These are phyloP conservation scores for Lydus trimaculatus DNA, from an alignment of 2,888 invertebrate genomes.

Conservation along the genomic window DNA sequence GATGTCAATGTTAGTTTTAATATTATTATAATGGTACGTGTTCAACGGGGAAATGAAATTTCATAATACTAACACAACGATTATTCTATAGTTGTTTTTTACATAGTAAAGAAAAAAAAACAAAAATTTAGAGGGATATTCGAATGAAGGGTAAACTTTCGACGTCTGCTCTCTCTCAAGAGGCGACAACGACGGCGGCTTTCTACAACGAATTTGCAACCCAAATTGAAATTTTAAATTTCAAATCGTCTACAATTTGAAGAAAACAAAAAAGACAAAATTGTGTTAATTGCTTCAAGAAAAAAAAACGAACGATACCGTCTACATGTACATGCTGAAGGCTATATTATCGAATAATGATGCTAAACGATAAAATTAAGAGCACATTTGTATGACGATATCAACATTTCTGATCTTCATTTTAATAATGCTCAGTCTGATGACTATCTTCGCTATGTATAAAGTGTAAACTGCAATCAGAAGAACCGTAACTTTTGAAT, in stretches of 20 bases:
- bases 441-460: conserved; percentile 18
- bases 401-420: conserved; percentile 13
- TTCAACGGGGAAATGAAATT: conserved; percentile 19
- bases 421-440: conserved; percentile 30
- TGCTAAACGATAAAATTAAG: too few species aligned
- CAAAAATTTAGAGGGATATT: conserved; percentile 14
- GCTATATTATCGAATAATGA: too few species aligned
- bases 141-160: conserved; percentile 39
- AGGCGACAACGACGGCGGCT: conserved; percentile 31
- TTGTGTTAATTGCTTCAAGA: conserved; percentile 48
- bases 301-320: not conserved
- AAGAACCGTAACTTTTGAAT: not conserved
- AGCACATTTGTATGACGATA: not conserved
- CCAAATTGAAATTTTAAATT: conserved; percentile 66
- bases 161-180: conserved; percentile 38
- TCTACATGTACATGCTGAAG: too few species aligned
- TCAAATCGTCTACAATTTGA: conserved; percentile 59
- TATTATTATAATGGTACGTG: conserved; percentile 10
- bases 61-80: conserved; percentile 5
- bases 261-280: conserved; percentile 53
- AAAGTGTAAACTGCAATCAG: conserved; percentile 13
- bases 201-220: conserved; percentile 59
- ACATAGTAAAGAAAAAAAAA: not conserved
- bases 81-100: not conserved
- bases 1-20: not conserved